Percentiles rank a stretch among this genome's conserved stretches.
These are phyloP conservation scores for Drosophila histrio DNA, from an alignment of 2,888 invertebrate species.

Conservation along the genomic window DNA sequence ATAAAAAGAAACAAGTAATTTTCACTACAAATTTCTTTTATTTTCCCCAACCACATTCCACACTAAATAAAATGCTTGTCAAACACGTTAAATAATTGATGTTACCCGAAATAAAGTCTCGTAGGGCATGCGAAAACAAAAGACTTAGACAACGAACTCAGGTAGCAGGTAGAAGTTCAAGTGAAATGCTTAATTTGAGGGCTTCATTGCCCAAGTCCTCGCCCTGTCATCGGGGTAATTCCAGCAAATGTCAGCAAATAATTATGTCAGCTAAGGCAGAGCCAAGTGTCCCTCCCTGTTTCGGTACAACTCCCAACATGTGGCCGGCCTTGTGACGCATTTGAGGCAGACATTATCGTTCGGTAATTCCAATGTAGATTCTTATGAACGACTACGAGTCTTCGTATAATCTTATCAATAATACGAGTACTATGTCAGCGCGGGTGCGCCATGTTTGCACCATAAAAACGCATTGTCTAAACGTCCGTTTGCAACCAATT, in stretches of 20 bases:
- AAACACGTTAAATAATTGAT: background rate
- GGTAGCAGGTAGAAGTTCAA: slow-evolving; percentile 62
- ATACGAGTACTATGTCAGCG: slow-evolving; percentile 13
- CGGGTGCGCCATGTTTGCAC: slow-evolving; percentile 59
- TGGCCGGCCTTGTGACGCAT: slow-evolving; percentile 58
- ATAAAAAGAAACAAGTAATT: too few relatives aligned
- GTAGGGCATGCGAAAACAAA: slow-evolving; percentile 54
- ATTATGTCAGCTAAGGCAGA: slow-evolving; percentile 40
- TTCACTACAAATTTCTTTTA: background rate
- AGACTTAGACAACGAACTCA: slow-evolving; percentile 77
- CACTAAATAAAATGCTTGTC: background rate
- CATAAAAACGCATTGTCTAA: slow-evolving; percentile 47
- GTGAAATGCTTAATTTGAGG: slow-evolving; percentile 48
- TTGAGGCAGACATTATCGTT: slow-evolving; percentile 11
- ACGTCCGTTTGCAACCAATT: slow-evolving; percentile 62
- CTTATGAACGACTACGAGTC: slow-evolving; percentile 25
- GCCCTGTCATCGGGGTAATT: slow-evolving; percentile 43
- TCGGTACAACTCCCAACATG: slow-evolving; percentile 6
- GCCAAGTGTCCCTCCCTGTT: slow-evolving; percentile 33
- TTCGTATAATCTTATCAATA: slow-evolving; percentile 67
- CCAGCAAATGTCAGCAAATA: slow-evolving; percentile 31
- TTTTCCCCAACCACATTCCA: background rate
- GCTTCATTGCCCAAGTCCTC: slow-evolving; percentile 20
- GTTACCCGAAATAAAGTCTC: background rate
- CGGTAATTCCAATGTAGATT: slow-evolving; percentile 64